Conservation (phyloP, 30 jellyfish, hydroid and myxozoan genomes). For the Aurelia coerulea region DNA sequence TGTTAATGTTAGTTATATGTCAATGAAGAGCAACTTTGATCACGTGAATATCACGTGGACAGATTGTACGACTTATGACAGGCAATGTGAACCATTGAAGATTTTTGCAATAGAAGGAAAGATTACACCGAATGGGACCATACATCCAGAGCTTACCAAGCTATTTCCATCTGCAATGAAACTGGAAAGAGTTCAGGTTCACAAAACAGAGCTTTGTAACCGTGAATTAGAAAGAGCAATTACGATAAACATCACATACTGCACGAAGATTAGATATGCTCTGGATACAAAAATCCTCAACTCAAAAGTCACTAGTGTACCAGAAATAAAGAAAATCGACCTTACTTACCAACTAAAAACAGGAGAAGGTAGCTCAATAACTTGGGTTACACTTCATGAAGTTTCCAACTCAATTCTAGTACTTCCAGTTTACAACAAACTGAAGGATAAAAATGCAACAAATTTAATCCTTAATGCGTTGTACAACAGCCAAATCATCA, state of each 20-base stretch:
- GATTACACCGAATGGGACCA: not conserved
- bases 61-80: constrained; percentile 34
- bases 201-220: constrained; percentile 21
- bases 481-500: not conserved
- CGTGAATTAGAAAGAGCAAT: not conserved
- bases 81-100: not conserved
- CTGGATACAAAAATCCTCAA: not conserved
- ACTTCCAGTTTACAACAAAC: constrained; percentile 19
- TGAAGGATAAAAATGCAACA: constrained; percentile 14
- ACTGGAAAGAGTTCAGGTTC: constrained; percentile 6
- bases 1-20: constrained; percentile 3
- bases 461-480: constrained; percentile 10
- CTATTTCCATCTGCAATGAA: not conserved
- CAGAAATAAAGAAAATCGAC: not conserved
- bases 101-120: not conserved
- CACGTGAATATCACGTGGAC: constrained; percentile 34
- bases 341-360: not conserved
- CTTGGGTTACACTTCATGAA: constrained; percentile 17
- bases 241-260: constrained; percentile 2
- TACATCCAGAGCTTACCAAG: not conserved
- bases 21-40: not conserved
- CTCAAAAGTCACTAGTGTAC: not conserved
- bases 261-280: constrained; percentile 11
- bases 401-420: not conserved
- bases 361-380: constrained; percentile 1